Evolutionary conservation across 2,113 vertebrate species (phyloP).

Genomic region (Taurulus bubalis): DNA sequence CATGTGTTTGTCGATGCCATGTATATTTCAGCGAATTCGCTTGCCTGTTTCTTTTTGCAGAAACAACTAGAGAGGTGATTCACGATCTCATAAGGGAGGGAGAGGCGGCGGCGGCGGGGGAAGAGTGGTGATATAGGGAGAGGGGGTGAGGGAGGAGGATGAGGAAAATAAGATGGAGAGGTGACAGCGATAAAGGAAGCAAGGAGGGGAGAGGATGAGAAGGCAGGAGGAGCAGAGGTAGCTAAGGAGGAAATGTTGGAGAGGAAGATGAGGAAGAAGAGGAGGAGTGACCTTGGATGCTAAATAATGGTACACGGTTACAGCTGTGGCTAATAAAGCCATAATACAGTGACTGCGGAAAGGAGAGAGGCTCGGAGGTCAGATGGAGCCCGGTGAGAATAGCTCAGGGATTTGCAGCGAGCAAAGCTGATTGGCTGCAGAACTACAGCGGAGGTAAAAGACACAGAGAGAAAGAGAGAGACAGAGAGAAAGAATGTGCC

Average conservation of each 20-base stretch:
- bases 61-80: constrained; percentile 52
- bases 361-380: constrained; percentile 45
- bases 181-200: constrained; percentile 15
- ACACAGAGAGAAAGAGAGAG: constrained; percentile 2
- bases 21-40: constrained; percentile 68
- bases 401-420: constrained; percentile 30
- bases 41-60: constrained; percentile 34
- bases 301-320: constrained; percentile 66
- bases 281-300: constrained; percentile 69
- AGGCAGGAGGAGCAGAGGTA: constrained; percentile 12
- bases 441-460: constrained; percentile 10
- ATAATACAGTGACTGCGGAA: constrained; percentile 32
- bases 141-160: background rate
- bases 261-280: background rate
- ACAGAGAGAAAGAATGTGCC: too few relatives aligned
- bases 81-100: constrained; percentile 45
- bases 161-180: constrained; percentile 46
- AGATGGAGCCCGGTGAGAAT: constrained; percentile 24
- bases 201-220: background rate
- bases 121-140: too few relatives aligned
- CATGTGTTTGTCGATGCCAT: constrained; percentile 45
- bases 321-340: constrained; percentile 72
- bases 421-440: constrained; percentile 26
- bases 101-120: constrained; percentile 25
- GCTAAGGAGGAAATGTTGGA: constrained; percentile 22